Base-by-base conservation (phyloP, 1,140 invertebrate genomes). In the Papilio machaon region DNA sequence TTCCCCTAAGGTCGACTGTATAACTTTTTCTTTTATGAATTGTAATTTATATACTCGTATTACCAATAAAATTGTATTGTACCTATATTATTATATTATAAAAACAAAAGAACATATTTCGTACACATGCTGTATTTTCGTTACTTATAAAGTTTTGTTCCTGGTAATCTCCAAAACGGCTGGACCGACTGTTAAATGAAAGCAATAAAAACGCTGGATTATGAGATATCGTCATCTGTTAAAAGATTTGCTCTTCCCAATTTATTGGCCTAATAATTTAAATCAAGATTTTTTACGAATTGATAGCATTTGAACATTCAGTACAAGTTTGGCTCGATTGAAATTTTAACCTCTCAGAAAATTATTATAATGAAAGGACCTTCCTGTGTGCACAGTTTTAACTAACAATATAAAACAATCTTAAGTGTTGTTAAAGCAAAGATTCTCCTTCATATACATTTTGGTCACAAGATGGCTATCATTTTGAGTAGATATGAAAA, bases 401-500 rank as follows among this genome's bases (percentile, higher is more conserved):
- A 70, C 30, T 35, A 38, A 64, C 60, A 30, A 64, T 13, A 64
- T 30, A 64, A 67, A 67, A 67, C 64, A 70, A 38, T 70, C 30
- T 5, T 70, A 30, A 38, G 30, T 70, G 30, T 15, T 30, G 5
- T 70, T 70, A 38, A 70, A 35, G 23, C 30, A 38, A 35, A 64
- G 9, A 30, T 11, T 64, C 60, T 58, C n/a, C 17, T 15, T 70
- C 13, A 67, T 15, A 35, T 7, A 70, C 13, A 35, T 38, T 17
- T 0, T 35, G 30, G 64, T 13, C 64, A 70, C 30, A 30, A 70
- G 64, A 70, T 35, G 38, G 64, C 30, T 70, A 35, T 70, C 64
- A 70, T 70, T 38, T 38, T 70, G 23, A 70, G 64, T 70, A 70
- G 30, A 70, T 70, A 70, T 70, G 64, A 70, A 70, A 70, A 70